Evolutionary conservation across 2,888 invertebrate genomes (phyloP), one percentile per base, ranked within the genome.

Genomic region (Cataglyphis altisquamis): DNA sequence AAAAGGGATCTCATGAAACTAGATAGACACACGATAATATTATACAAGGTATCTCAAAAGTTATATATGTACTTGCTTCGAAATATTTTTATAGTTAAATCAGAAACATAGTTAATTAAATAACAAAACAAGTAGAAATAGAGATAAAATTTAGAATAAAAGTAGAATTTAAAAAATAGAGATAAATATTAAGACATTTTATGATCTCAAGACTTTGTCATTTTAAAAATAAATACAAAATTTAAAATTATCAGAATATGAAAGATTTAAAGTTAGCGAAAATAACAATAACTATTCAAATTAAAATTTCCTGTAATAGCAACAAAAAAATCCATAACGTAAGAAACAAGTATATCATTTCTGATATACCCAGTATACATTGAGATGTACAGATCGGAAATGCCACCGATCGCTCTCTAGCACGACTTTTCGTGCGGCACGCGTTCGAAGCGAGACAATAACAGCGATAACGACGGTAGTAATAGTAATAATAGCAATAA

Each of bases 401-500:
- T 80, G 67, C 85, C 81, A 78, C 84, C 89, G 82, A 82, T 48
- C 81, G 84, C 83, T 84, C 78, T 84, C 74, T 80, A 75, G 73
- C 81, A 86, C 78, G 86, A 81, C 84, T 83, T 86, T 82, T 52
- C 88, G 88, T 86, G 88, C 36, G 67, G 77, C 88, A 83, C 84
- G 85, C 87, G 84, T 73, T 64, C 75, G 25, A 36, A 9, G 32
- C 84, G 78, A 74, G 87, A 83, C 88, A 89, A 89, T 90, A 86
- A 88, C 87, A 84, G 64, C 86, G 89, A 90, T 91, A 91, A 91
- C 89, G 83, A 87, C 84, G 87, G 85, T 77, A 91, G 89, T 90
- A 92, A 88, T 87, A 89, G 90, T 87, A 87, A 90, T 90, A 91
- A 90, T 88, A 86, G 90, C 87, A 91, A 89, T 91, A 91, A 92